Evolutionary conservation across 2,888 invertebrate genomes (phyloP).

Genomic region (Diarsia mendica): DNA sequence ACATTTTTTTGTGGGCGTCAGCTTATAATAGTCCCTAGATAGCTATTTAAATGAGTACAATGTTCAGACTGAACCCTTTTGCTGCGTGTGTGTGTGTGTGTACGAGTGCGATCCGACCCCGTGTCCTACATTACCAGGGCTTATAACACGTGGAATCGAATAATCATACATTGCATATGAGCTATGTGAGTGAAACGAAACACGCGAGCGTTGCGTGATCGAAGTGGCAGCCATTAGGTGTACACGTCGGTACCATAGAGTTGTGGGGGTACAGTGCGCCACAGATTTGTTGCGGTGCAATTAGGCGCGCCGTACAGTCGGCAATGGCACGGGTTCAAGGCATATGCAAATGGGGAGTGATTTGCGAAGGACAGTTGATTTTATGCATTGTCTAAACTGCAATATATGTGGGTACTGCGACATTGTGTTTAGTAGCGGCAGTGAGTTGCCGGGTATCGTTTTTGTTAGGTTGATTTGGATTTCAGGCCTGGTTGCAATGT

Average conservation of each 20-base stretch:
- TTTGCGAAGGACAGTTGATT: slow-evolving; percentile 62
- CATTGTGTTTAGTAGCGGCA: slow-evolving; percentile 30
- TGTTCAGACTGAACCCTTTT: slow-evolving; percentile 58
- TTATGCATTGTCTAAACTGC: slow-evolving; percentile 59
- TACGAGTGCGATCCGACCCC: slow-evolving; percentile 48
- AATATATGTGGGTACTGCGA: slow-evolving; percentile 25
- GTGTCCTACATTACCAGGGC: slow-evolving; percentile 60
- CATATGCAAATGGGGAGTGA: slow-evolving; percentile 60
- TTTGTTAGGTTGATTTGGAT: slow-evolving; percentile 10
- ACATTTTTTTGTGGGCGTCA: slow-evolving; percentile 33
- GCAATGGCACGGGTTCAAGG: slow-evolving; percentile 57
- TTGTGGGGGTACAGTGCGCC: slow-evolving; percentile 47
- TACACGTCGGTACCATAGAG: slow-evolving; percentile 51
- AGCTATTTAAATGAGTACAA: slow-evolving; percentile 60
- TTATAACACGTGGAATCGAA: slow-evolving; percentile 59
- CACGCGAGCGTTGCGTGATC: slow-evolving; percentile 62
- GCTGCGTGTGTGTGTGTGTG: slow-evolving; percentile 41
- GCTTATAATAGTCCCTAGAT: slow-evolving; percentile 63
- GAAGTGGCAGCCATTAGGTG: slow-evolving; percentile 47
- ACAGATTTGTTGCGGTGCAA: slow-evolving; percentile 64
- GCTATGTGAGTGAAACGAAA: slow-evolving; percentile 46
- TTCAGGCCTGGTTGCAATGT: neutral
- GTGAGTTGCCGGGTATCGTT: slow-evolving; percentile 15
- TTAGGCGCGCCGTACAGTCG: slow-evolving; percentile 56
- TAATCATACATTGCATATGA: slow-evolving; percentile 62